phyloP scores from a whole-genome alignment of 2,888 invertebrate genomes.

The Apeira syringaria region DNA sequence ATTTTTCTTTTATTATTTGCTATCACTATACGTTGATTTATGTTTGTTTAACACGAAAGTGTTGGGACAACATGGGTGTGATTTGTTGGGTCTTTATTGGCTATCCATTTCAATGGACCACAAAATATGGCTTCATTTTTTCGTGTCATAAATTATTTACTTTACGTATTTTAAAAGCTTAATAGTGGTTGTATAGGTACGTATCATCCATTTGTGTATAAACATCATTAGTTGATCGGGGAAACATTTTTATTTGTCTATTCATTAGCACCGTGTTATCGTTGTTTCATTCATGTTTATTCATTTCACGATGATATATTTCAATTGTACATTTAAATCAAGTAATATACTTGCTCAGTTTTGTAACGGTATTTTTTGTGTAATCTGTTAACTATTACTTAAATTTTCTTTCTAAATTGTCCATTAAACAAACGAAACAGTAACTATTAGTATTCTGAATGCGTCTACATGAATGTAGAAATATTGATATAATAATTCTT shows the following conservation, averaged over 20 bases:
- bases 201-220: conserved; percentile 18
- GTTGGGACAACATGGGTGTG: conserved; percentile 68
- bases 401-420: too few relatives aligned
- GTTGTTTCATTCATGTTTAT: conserved; percentile 4
- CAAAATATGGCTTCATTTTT: conserved; percentile 41
- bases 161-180: conserved; percentile 18
- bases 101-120: conserved; percentile 56
- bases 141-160: conserved; percentile 18
- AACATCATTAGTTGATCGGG: conserved; percentile 14
- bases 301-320: not conserved
- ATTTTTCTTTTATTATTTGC: conserved; percentile 78
- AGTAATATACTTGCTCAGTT: too few relatives aligned
- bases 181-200: conserved; percentile 21
- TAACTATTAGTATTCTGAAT: conserved; percentile 1
- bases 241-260: conserved; percentile 13
- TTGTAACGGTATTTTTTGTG: too few relatives aligned
- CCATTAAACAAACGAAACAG: too few relatives aligned
- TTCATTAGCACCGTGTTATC: conserved; percentile 15
- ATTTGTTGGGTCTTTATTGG: conserved; percentile 71
- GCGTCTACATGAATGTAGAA: not conserved
- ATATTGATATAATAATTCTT: conserved; percentile 1
- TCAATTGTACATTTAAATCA: too few relatives aligned
- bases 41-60: conserved; percentile 75
- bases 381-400: too few relatives aligned
- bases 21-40: conserved; percentile 69